phyloP scores from a whole-genome alignment of 2,797 vertebrate species.

The Amniataba percoides region DNA sequence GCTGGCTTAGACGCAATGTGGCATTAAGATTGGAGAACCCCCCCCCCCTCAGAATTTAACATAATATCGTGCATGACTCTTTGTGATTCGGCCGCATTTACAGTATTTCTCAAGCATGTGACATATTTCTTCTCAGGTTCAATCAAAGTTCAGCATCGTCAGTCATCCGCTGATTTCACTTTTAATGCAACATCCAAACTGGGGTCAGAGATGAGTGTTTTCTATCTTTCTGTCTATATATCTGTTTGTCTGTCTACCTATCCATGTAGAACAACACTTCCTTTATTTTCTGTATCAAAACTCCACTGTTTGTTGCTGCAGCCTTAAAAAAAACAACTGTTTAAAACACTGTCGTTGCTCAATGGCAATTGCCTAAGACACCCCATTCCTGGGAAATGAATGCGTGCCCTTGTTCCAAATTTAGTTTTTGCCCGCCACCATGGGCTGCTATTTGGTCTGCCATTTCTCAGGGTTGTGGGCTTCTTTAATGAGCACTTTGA shows the following conservation, averaged over 20 bases:
- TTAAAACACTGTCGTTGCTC: conserved; percentile 80
- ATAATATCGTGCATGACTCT: neutral
- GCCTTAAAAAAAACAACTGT: conserved; percentile 60
- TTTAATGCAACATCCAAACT: neutral
- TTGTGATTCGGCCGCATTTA: neutral
- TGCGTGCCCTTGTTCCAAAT: conserved; percentile 84
- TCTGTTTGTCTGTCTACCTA: neutral
- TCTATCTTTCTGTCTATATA: conserved; percentile 18
- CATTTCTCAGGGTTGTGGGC: conserved; percentile 85
- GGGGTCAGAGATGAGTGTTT: neutral
- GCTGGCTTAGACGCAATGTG: neutral
- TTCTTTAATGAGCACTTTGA: conserved; percentile 87
- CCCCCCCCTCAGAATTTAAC: neutral
- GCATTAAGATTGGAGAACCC: too few relatives aligned
- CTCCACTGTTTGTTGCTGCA: conserved; percentile 43
- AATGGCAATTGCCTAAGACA: conserved; percentile 84
- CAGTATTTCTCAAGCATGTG: neutral
- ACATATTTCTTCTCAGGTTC: neutral
- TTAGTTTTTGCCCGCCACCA: conserved; percentile 82
- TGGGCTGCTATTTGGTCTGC: conserved; percentile 81
- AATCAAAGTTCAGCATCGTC: conserved; percentile 4
- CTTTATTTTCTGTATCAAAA: conserved; percentile 42
- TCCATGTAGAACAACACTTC: neutral
- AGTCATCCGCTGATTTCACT: conserved; percentile 8
- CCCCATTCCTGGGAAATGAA: conserved; percentile 84